Evolutionary conservation across 2,113 vertebrate species (phyloP), one percentile per base, ranked within the genome.

Genomic region (Hystrix cristata): DNA sequence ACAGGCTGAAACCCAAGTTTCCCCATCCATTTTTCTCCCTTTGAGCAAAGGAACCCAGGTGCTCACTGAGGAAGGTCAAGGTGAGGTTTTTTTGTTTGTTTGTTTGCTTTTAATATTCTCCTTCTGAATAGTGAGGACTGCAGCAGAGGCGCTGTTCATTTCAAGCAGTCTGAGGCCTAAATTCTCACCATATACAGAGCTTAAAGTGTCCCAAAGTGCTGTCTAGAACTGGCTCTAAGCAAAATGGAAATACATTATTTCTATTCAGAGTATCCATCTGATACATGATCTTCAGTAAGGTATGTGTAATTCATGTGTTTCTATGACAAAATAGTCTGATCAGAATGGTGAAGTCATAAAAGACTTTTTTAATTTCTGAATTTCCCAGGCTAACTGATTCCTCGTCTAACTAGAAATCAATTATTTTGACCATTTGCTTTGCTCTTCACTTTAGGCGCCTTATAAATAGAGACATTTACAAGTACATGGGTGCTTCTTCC

Each of bases 381-480:
- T 84, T 95, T 93, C 25, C n/a, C 53, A 55, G 29, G 3, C 38
- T 79, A 86, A 76, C 15, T 1, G 90, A 60, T 96, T 92, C 31
- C 38, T 93, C 34, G 74, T 93, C 51, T 72, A 96, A 84, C 46
- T 83, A 95, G 64, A 43, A 97, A 65, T 27, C 12, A 80, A 94
- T 91, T 76, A 64, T 82, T 83, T 88, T 91, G 60, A 95, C 57
- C 27, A 93, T 93, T 55, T 94, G 38, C 23, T 96, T 96, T 65
- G 85, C 62, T 88, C 11, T 94, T 48, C 60, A 64, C 53, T 92
- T 84, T 51, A 94, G 53, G 29, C 5, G 59, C 71, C 16, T 93
- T 74, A 78, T 94, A 92, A 12, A 72, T 16, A 65, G 84, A 96
- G 85, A 92, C 81, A 87, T 87, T 95, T 96, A 87, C 21, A 94